Conservation (phyloP, 2,797 vertebrate species). For the Valencia hispanica region DNA sequence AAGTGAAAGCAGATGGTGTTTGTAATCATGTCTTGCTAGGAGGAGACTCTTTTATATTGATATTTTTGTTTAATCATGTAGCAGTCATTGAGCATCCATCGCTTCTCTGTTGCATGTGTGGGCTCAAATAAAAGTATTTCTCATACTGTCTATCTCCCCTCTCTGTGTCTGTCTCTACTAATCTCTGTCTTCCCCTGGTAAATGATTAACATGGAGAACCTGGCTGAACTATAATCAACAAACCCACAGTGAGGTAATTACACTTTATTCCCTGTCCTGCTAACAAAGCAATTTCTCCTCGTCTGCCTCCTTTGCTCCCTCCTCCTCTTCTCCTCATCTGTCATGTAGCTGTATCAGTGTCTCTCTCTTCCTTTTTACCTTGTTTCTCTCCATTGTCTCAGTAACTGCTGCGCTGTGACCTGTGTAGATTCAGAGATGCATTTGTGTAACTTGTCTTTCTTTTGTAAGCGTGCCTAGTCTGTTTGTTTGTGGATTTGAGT, state of each 20-base stretch:
- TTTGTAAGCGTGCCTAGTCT: conserved; percentile 53
- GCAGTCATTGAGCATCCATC: conserved; percentile 12
- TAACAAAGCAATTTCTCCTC: conserved; percentile 65
- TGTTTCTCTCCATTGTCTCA: conserved; percentile 52
- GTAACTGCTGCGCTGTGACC: conserved; percentile 17
- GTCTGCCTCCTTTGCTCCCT: neutral
- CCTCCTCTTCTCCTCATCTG: conserved; percentile 42
- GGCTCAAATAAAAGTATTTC: conserved; percentile 54
- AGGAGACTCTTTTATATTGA: conserved; percentile 60
- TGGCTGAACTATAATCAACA: conserved; percentile 82
- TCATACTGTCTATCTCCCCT: conserved; percentile 55
- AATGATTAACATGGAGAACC: conserved; percentile 82
- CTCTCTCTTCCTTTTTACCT: conserved; percentile 32
- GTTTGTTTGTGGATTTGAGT: conserved; percentile 49
- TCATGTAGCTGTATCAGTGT: conserved; percentile 54
- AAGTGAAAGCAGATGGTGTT: conserved; percentile 55
- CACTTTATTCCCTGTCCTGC: conserved; percentile 73
- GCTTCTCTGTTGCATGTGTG: conserved; percentile 19
- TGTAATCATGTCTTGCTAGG: conserved; percentile 66
- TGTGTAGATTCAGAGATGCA: conserved; percentile 38
- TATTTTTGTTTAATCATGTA: conserved; percentile 30
- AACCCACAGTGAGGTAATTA: conserved; percentile 82
- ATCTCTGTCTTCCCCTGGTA: conserved; percentile 75
- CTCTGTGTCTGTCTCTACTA: conserved; percentile 63
- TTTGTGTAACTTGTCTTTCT: conserved; percentile 55